Evolutionary conservation across 2,113 vertebrate genomes (phyloP).

Genomic region (Erpornis zantholeuca): DNA sequence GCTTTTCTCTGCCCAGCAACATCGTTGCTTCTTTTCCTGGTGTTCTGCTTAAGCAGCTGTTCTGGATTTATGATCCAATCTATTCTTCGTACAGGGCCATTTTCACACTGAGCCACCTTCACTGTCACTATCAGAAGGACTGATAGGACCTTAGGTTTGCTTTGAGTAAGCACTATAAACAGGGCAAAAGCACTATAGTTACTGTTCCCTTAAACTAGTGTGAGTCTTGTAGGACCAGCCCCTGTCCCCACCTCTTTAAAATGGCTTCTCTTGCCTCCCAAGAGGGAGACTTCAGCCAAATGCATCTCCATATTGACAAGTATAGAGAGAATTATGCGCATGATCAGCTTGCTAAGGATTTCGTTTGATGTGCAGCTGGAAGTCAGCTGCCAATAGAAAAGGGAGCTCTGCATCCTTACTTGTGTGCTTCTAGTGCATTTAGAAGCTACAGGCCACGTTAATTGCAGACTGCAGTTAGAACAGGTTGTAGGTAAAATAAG

Average conservation of each 20-base stretch:
- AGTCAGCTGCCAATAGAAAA: background rate
- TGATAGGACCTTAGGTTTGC: background rate
- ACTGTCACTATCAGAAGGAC: background rate
- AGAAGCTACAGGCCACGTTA: background rate
- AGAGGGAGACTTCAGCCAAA: background rate
- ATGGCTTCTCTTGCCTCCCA: background rate
- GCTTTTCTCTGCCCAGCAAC: constrained; percentile 61
- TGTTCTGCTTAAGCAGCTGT: constrained; percentile 45
- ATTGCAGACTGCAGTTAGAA: background rate
- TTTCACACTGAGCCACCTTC: background rate
- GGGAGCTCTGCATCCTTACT: background rate
- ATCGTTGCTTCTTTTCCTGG: background rate
- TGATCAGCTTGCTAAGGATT: background rate
- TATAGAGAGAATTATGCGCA: background rate
- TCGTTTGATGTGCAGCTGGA: background rate
- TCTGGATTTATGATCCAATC: background rate
- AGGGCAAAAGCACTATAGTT: background rate
- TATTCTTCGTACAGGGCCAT: background rate
- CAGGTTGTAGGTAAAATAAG: background rate
- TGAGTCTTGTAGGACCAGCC: background rate
- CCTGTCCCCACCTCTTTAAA: background rate
- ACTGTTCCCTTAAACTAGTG: background rate
- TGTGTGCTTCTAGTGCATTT: background rate
- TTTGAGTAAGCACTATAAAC: background rate
- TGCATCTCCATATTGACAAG: background rate